Conservation (phyloP, 2,113 vertebrate species). For the Argyrosomus japonicus region DNA sequence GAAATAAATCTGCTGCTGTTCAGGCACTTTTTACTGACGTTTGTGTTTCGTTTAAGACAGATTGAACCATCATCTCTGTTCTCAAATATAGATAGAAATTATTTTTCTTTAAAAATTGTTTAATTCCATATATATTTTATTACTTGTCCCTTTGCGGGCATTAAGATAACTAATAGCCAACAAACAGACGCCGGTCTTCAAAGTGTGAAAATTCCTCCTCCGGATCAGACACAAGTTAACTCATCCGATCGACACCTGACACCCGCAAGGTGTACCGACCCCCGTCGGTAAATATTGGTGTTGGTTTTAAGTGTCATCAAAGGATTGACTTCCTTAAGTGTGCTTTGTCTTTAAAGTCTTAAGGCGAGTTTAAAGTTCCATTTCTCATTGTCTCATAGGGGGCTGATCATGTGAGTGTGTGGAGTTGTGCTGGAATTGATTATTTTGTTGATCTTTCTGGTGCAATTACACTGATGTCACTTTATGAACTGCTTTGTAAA, state of each 20-base stretch:
- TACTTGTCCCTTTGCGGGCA: not conserved
- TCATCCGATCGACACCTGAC: slow-evolving; percentile 68
- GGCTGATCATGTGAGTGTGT: not conserved
- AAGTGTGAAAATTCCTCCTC: slow-evolving; percentile 5
- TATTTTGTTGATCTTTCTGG: not conserved
- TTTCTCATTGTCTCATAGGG: slow-evolving; percentile 20
- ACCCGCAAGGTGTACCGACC: slow-evolving; percentile 68
- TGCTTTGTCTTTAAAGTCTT: slow-evolving; percentile 59
- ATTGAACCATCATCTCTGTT: not conserved
- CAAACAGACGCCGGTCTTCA: not conserved
- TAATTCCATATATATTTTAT: not conserved
- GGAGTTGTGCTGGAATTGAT: not conserved
- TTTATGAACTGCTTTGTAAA: not conserved
- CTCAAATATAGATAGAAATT: not conserved
- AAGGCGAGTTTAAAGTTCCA: slow-evolving; percentile 31
- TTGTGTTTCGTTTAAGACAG: not conserved
- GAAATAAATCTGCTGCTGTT: not conserved
- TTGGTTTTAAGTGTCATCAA: slow-evolving; percentile 78
- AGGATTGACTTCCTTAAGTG: slow-evolving; percentile 63
- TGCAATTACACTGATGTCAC: not conserved
- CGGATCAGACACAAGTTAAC: slow-evolving; percentile 41
- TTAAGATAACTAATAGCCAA: not conserved
- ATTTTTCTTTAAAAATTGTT: not conserved
- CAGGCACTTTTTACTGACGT: not conserved
- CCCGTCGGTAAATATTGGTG: slow-evolving; percentile 78